Evolutionary conservation across 2,113 vertebrate genomes (phyloP).

Genomic region (Proteles cristata): DNA sequence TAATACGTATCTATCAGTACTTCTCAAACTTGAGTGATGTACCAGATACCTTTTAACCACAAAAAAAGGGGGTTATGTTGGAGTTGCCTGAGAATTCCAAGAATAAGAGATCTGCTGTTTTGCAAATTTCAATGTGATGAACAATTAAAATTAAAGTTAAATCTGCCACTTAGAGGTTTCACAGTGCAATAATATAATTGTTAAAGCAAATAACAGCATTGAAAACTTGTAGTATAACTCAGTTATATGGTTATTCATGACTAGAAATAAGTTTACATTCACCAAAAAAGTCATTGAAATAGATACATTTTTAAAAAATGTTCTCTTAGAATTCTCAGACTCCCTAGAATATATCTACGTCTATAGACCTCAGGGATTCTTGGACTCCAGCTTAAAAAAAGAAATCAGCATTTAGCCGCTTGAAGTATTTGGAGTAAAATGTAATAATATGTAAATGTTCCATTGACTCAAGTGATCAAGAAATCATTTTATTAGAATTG

Average conservation of each 20-base stretch:
- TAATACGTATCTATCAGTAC: constrained; percentile 8
- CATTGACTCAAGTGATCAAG: constrained; percentile 15
- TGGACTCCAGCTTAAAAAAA: constrained; percentile 26
- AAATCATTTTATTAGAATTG: constrained; percentile 45
- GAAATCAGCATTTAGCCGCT: not conserved
- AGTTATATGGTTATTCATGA: constrained; percentile 14
- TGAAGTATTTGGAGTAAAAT: not conserved
- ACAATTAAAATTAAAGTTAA: not conserved
- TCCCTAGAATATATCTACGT: not conserved
- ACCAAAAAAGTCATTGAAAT: constrained; percentile 30
- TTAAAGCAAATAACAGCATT: constrained; percentile 27
- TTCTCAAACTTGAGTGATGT: not conserved
- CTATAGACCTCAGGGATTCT: not conserved
- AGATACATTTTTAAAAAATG: not conserved
- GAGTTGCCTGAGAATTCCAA: constrained; percentile 10
- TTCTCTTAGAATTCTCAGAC: constrained; percentile 31
- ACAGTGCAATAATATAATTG: not conserved
- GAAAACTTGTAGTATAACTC: constrained; percentile 20
- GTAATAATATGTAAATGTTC: constrained; percentile 33
- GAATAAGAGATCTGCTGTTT: constrained; percentile 11
- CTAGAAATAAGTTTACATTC: constrained; percentile 1
- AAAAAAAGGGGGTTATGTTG: not conserved
- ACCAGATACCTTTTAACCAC: not conserved
- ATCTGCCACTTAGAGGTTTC: constrained; percentile 3
- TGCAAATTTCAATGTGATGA: constrained; percentile 9